A percentile compares a stretch with the other conserved stretches of the same genome.
These are phyloP conservation scores for Megaustenia siamemsis DNA, from an alignment of 2,888 invertebrate genomes.

Conservation along the genomic window DNA sequence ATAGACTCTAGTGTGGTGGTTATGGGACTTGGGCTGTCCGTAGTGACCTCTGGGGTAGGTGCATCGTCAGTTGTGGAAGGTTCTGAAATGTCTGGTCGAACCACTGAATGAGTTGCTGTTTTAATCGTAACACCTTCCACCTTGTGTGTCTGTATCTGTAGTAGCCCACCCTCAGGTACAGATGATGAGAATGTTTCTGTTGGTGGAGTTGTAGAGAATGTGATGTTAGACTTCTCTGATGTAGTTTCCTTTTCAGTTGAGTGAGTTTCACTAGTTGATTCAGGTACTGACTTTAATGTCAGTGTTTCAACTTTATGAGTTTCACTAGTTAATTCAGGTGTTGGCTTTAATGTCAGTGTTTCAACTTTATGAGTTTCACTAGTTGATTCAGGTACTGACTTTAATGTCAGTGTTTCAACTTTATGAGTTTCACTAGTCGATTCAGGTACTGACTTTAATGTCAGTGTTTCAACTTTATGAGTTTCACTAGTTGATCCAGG, in stretches of 20 bases:
- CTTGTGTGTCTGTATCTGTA: neutral
- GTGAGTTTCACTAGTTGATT: neutral
- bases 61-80: neutral
- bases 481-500: too few relatives aligned
- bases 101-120: neutral
- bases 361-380: slow-evolving; percentile 10
- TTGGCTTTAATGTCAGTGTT: neutral
- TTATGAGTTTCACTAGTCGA: too few relatives aligned
- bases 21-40: slow-evolving; percentile 1
- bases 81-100: neutral
- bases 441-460: neutral
- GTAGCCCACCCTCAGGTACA: neutral
- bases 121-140: neutral
- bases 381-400: too few relatives aligned
- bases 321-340: too few relatives aligned
- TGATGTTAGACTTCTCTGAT: neutral
- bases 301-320: neutral
- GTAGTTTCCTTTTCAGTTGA: neutral
- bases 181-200: neutral
- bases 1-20: slow-evolving; percentile 31
- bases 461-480: neutral
- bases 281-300: neutral
- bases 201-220: neutral
- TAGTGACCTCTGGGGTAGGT: neutral
- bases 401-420: neutral